Conservation (phyloP, 2,888 invertebrate species). For the Callosobruchus maculatus region DNA sequence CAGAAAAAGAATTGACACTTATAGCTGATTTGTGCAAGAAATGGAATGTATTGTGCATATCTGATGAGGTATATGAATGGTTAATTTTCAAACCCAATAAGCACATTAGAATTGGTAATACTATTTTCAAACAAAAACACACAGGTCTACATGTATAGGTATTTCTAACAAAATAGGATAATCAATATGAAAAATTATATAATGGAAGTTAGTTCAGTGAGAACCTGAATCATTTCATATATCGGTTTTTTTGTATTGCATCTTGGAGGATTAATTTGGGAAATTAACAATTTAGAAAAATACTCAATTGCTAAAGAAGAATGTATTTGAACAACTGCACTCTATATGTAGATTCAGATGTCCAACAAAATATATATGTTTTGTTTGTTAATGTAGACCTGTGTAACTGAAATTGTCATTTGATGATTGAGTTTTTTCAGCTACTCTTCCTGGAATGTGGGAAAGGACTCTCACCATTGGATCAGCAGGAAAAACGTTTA, state of each 20-base stretch:
- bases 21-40: constrained; percentile 90
- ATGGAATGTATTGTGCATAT: constrained; percentile 85
- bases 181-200: too few species aligned
- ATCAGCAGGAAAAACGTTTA: constrained; percentile 97
- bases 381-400: neutral
- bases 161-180: too few species aligned
- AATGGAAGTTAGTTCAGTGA: too few species aligned
- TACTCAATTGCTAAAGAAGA: too few species aligned
- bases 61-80: constrained; percentile 99
- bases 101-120: constrained; percentile 84
- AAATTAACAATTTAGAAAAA: too few species aligned
- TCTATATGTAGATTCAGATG: too few species aligned
- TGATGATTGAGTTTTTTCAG: constrained; percentile 47
- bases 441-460: constrained; percentile 95
- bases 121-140: neutral
- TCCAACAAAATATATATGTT: too few species aligned
- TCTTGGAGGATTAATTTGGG: too few species aligned
- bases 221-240: too few species aligned
- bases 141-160: neutral
- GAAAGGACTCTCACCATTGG: constrained; percentile 95
- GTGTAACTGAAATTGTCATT: neutral
- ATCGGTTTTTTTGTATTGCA: too few species aligned
- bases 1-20: constrained; percentile 61
- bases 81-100: constrained; percentile 78
- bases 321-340: too few species aligned